Conservation (phyloP, 1,140 invertebrate species). For the Pseudomyrmex dendroicus region DNA sequence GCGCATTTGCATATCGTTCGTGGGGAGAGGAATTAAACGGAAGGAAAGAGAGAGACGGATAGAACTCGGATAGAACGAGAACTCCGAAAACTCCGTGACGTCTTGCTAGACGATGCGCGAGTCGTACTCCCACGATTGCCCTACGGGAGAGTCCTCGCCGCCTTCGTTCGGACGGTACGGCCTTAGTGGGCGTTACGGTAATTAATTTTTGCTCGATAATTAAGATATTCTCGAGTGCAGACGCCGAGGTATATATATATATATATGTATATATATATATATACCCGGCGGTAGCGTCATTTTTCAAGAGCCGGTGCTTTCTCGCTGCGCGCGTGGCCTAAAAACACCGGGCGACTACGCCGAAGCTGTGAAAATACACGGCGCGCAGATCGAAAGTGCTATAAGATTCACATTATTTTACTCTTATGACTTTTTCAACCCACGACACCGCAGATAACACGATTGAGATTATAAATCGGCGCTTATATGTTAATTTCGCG, state of each 20-base stretch:
- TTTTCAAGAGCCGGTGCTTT: slow-evolving; percentile 68
- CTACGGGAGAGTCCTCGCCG: slow-evolving; percentile 65
- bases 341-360: slow-evolving; percentile 27
- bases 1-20: slow-evolving; percentile 11
- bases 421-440: slow-evolving; percentile 7
- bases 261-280: slow-evolving; percentile 29
- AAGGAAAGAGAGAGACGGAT: neutral
- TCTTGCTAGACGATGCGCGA: slow-evolving; percentile 21
- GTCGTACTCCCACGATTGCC: slow-evolving; percentile 68
- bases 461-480: neutral
- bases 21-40: neutral
- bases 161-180: slow-evolving; percentile 55
- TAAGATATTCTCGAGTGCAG: slow-evolving; percentile 75
- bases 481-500: slow-evolving; percentile 1
- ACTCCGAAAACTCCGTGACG: neutral
- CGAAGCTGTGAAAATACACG: neutral
- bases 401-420: neutral
- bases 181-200: slow-evolving; percentile 76
- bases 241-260: slow-evolving; percentile 65
- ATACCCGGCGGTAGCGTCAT: slow-evolving; percentile 70
- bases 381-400: neutral
- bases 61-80: neutral
- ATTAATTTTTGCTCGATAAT: slow-evolving; percentile 79
- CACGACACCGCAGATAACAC: slow-evolving; percentile 11
- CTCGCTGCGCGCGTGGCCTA: slow-evolving; percentile 63